Conservation (phyloP, 1,140 invertebrate genomes). For the Tetramorium parvispinum region DNA sequence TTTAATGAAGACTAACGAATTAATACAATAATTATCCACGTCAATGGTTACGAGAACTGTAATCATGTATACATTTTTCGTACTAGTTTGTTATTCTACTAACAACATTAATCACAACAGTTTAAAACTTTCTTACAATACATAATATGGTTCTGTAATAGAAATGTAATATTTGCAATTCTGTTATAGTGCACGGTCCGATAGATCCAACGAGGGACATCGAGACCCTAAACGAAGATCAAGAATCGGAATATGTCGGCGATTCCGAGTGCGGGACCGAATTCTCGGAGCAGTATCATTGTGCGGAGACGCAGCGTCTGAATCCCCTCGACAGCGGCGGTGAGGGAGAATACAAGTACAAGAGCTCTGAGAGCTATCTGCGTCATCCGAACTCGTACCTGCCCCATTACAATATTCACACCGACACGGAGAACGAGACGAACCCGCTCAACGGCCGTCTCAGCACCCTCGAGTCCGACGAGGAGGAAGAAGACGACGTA, state of each 20-base stretch:
- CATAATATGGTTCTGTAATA: neutral
- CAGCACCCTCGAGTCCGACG: slow-evolving; percentile 83
- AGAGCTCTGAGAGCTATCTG: slow-evolving; percentile 89
- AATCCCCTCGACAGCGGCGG: slow-evolving; percentile 89
- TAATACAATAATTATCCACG: neutral
- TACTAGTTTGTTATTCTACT: neutral
- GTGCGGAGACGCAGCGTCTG: slow-evolving; percentile 86
- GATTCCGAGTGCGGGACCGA: slow-evolving; percentile 89
- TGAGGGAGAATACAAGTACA: slow-evolving; percentile 86
- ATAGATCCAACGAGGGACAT: slow-evolving; percentile 88
- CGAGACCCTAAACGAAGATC: slow-evolving; percentile 89
- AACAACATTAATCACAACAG: slow-evolving; percentile 11
- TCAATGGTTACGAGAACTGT: neutral
- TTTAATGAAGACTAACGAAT: neutral
- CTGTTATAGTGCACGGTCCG: slow-evolving; percentile 82
- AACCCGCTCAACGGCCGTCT: slow-evolving; percentile 85
- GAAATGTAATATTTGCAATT: neutral
- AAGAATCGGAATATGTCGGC: slow-evolving; percentile 90
- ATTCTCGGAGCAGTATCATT: slow-evolving; percentile 87
- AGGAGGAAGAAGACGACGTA: slow-evolving; percentile 88
- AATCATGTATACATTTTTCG: slow-evolving; percentile 8
- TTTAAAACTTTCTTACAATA: neutral
- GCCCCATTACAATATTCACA: slow-evolving; percentile 90
- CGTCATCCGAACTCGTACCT: slow-evolving; percentile 94
- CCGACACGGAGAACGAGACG: slow-evolving; percentile 88